A percentile compares a stretch with the other conserved stretches of the same genome.
Evolutionary conservation across 2,797 vertebrate genomes (phyloP).

Genomic region (Hapalemur alaotrensis): DNA sequence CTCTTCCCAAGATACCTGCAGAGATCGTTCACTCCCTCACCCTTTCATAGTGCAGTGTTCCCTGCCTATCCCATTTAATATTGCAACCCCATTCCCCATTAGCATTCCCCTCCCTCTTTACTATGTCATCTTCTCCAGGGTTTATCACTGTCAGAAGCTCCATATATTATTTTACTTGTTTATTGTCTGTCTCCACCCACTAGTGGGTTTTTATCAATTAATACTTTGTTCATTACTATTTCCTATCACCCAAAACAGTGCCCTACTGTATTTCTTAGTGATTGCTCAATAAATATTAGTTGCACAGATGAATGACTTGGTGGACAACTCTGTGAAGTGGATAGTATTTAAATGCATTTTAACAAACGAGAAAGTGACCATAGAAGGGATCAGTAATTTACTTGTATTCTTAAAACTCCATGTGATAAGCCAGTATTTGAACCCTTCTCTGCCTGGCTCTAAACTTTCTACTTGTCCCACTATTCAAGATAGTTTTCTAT

Average conservation of each 20-base stretch:
- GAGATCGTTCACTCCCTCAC: background rate
- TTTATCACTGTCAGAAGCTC: background rate
- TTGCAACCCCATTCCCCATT: background rate
- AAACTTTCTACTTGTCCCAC: background rate
- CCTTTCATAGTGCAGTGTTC: background rate
- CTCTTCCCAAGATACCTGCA: background rate
- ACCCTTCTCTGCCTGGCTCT: background rate
- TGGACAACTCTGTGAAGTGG: background rate
- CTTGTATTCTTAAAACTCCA: background rate
- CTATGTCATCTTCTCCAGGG: background rate
- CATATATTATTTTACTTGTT: background rate
- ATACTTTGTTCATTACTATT: background rate
- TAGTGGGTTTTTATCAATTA: background rate
- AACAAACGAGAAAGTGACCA: background rate
- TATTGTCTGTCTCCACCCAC: background rate
- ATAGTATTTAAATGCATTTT: slow-evolving; percentile 33
- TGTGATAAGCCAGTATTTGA: background rate
- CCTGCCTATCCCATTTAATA: background rate
- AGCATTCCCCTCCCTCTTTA: background rate
- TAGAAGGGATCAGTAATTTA: background rate
- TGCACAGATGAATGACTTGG: background rate
- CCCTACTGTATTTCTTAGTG: background rate
- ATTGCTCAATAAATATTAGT: background rate
- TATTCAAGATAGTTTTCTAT: background rate
- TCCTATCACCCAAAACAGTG: background rate